These are phyloP conservation scores for Alaudala cheleensis DNA, from an alignment of 2,113 vertebrate genomes.

Conservation along the genomic window DNA sequence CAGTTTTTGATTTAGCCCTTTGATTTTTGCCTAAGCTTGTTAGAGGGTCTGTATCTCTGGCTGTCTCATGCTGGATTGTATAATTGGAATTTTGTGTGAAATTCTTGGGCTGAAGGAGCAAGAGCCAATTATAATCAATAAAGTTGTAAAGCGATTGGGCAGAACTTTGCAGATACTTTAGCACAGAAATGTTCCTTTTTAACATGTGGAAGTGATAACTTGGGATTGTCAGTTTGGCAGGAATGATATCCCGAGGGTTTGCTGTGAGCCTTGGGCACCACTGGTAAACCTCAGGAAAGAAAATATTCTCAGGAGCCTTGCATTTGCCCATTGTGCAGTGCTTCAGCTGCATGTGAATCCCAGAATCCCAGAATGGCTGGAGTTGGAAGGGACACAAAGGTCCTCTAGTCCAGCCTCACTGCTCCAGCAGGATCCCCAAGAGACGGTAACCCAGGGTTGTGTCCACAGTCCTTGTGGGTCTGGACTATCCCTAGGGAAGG, in stretches of 20 bases:
- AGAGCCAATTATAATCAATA: neutral
- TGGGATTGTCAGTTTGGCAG: neutral
- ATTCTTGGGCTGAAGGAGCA: neutral
- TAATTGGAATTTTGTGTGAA: constrained; percentile 24
- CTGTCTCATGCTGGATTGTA: neutral
- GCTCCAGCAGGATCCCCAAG: neutral
- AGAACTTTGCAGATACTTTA: neutral
- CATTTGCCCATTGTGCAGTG: neutral
- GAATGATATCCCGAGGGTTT: neutral
- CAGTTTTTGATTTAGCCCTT: constrained; percentile 55
- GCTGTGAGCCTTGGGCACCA: neutral
- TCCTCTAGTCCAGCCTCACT: neutral
- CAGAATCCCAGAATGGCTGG: neutral
- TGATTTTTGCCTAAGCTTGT: constrained; percentile 34
- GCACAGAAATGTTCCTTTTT: neutral
- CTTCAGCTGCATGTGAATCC: neutral
- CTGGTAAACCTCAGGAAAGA: neutral
- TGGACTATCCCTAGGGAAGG: neutral
- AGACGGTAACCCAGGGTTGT: neutral
- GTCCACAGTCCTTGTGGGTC: neutral
- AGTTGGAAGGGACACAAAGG: neutral
- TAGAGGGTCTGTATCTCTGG: neutral
- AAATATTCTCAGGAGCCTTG: neutral
- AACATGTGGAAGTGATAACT: neutral
- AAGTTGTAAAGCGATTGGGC: neutral